Evolutionary conservation across 2,797 vertebrate species (phyloP).

Genomic region (Nothura maculosa): DNA sequence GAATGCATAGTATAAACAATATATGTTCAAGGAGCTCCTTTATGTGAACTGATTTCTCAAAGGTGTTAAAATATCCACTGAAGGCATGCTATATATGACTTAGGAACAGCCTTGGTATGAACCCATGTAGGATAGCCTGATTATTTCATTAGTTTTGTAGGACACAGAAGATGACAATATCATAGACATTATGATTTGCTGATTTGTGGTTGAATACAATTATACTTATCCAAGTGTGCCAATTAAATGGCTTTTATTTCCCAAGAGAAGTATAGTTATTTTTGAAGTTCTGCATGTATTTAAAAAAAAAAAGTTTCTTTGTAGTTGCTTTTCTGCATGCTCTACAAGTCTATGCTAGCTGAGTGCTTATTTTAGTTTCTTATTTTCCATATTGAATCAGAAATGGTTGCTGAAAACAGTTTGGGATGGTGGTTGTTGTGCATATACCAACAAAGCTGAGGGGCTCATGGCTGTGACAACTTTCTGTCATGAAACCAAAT

Average conservation of each 20-base stretch:
- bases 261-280: slow-evolving; percentile 4
- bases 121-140: slow-evolving; percentile 41
- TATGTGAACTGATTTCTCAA: slow-evolving; percentile 10
- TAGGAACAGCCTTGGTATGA: slow-evolving; percentile 13
- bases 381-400: not conserved
- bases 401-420: not conserved
- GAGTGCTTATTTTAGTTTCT: not conserved
- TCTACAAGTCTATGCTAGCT: not conserved
- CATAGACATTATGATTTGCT: not conserved
- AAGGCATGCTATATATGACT: not conserved
- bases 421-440: not conserved
- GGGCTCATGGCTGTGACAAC: not conserved
- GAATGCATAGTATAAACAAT: slow-evolving; percentile 46
- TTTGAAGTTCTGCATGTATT: not conserved
- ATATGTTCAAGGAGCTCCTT: slow-evolving; percentile 53
- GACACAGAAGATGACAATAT: slow-evolving; percentile 15
- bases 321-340: not conserved
- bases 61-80: slow-evolving; percentile 45
- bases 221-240: not conserved
- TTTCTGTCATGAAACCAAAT: not conserved
- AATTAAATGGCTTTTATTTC: not conserved
- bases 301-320: not conserved
- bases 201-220: slow-evolving; percentile 3
- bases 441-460: not conserved
- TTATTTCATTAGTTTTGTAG: slow-evolving; percentile 24